Percentiles rank a stretch among this genome's conserved stretches.
Conservation (phyloP, 2,888 invertebrate genomes). For the Caenorhabditis plicata region DNA sequence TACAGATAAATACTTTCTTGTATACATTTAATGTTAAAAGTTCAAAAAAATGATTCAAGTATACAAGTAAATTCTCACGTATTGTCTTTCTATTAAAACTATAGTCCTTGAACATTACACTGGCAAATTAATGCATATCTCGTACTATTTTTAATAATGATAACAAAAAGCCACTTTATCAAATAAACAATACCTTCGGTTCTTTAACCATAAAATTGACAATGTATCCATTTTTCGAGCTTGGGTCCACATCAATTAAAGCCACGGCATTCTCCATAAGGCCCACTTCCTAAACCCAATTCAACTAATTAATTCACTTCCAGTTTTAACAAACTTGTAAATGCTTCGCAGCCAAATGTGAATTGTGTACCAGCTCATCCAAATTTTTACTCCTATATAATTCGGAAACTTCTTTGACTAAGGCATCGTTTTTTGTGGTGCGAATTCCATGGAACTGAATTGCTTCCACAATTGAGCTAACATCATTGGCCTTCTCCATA, state of each 20-base stretch:
- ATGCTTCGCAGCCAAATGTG: conserved; percentile 56
- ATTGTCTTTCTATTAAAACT: no score
- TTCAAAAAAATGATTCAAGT: no score
- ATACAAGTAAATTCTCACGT: no score
- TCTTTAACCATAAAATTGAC: conserved; percentile 86
- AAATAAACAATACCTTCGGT: no score
- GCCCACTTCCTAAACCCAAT: conserved; percentile 69
- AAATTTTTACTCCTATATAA: conserved; percentile 84
- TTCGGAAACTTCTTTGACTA: conserved; percentile 74
- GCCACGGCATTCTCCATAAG: conserved; percentile 85
- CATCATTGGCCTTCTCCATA: conserved; percentile 31
- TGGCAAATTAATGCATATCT: no score
- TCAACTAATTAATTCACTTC: not conserved
- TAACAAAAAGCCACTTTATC: not conserved
- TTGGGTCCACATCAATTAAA: conserved; percentile 83
- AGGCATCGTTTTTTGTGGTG: conserved; percentile 57
- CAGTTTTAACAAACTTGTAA: conserved; percentile 45
- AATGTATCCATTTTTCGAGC: conserved; percentile 67
- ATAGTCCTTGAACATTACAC: no score
- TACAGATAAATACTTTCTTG: no score
- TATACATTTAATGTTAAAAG: no score
- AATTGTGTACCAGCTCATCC: conserved; percentile 72
- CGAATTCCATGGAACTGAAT: conserved; percentile 61
- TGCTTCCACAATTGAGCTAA: conserved; percentile 49
- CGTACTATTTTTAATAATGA: no score